Base-by-base conservation (phyloP, 1,140 invertebrate genomes). In the Orchesella cincta region DNA sequence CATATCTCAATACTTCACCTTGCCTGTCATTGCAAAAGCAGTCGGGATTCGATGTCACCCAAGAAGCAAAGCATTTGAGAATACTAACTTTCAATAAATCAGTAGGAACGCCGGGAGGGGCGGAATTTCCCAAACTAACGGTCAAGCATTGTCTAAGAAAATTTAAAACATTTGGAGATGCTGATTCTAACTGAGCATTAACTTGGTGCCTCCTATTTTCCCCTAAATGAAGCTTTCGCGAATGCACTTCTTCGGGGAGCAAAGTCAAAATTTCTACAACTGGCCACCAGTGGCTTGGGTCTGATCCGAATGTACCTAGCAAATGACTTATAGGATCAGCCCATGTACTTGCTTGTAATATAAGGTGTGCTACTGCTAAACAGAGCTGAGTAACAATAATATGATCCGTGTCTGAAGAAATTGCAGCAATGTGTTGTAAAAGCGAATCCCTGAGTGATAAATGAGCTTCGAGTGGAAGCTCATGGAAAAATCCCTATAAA, bases 161-260 rank as follows among this genome's bases (percentile, higher is more conserved):
- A 0, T 26, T n/a, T 1, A 81, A 81, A 46, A 90, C 86, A 26
- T 84, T 79, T 29, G 86, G 83, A 67, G 87, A 85, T 35, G 86
- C 84, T 64, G 83, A 76, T 29, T 84, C 89, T 54, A 98, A 88
- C 83, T 96, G 92, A 72, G 90, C 87, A 81, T 92, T 90, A 26
- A 98, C 88, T 84, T 97, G 92, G 78, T 92, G 88, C 75, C 96
- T 87, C 82, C 97, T 87, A 86, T 98, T 98, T 78, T 93, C 93
- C 31, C 96, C 96, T 75, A 99, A 86, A 83, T 93, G 91, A 33
- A 98, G 86, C 80, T 90, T 91, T 82, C 93, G 86, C 16, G 91
- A 94, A 83, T 92, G 91, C 39, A 97, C 91, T 90, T 99, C 97
- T 89, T 99, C 97, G n/a, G 97, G 96, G 82, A 98, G 87, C 12